A percentile compares a stretch with the other conserved stretches of the same genome.
Evolutionary conservation across 2,797 vertebrate genomes (phyloP).

Genomic region (Epinephelus awoara): DNA sequence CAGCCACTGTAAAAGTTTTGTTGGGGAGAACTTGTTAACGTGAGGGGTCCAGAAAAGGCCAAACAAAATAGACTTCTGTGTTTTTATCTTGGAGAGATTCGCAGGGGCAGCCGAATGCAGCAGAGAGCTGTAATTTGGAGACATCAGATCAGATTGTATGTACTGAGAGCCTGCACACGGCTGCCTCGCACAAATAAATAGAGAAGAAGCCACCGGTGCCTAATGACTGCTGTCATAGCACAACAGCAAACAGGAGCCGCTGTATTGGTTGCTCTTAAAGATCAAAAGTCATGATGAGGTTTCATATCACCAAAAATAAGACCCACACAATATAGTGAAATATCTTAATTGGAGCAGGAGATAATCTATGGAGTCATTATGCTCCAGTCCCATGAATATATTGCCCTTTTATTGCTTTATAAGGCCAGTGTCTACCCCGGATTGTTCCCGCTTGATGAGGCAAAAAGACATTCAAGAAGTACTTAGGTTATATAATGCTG

Average conservation of each 20-base stretch:
- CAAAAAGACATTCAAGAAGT: constrained; percentile 38
- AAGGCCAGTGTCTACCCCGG: constrained; percentile 12
- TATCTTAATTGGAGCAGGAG: constrained; percentile 21
- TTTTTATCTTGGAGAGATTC: constrained; percentile 55
- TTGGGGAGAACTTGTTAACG: constrained; percentile 59
- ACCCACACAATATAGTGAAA: constrained; percentile 3
- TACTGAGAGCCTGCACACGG: constrained; percentile 25
- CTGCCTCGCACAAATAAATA: constrained; percentile 28
- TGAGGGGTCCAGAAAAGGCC: constrained; percentile 49
- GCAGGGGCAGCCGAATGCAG: constrained; percentile 25
- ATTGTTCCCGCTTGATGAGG: constrained; percentile 49
- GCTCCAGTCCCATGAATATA: constrained; percentile 25
- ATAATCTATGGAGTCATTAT: constrained; percentile 41
- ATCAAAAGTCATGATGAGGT: constrained; percentile 39
- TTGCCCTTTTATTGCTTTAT: constrained; percentile 30
- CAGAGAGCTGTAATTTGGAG: constrained; percentile 66
- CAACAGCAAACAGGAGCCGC: constrained; percentile 32
- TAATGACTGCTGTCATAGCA: constrained; percentile 39
- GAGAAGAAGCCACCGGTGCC: constrained; percentile 19
- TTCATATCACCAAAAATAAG: not conserved
- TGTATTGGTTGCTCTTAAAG: not conserved
- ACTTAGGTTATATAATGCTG: constrained; percentile 27
- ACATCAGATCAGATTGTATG: constrained; percentile 56
- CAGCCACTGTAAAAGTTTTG: constrained; percentile 58
- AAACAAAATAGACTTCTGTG: constrained; percentile 54